Evolutionary conservation across 2,888 invertebrate species (phyloP), one percentile per base, ranked within the genome.

Genomic region (Tachina grossa): DNA sequence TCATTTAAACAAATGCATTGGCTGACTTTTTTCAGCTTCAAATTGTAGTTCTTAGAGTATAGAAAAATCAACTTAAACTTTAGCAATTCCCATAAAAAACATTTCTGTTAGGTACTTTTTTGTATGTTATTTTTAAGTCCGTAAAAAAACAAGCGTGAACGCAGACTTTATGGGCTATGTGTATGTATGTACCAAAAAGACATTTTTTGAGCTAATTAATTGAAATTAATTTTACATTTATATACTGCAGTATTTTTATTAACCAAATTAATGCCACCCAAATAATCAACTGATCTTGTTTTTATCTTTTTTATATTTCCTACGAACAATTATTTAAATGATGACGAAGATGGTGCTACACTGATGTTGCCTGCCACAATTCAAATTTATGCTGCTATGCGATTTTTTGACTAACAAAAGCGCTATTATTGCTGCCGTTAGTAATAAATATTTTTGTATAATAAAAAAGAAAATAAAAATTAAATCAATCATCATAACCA

Each of bases 241-340:
- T n/a, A n/a, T n/a, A 22, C 22, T 22, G 22, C 22, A 2, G 22
- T 22, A 22, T 22, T 22, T 22, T 22, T 66, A 59, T 74, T 74
- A 31, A 22, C 11, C 31, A 49, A 49, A 57, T 80, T 66, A 74
- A 79, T 72, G 71, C 47, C 55, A 55, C 53, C 14, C n/a, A 13
- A 61, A 16, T 11, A 55, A 3, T n/a, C 31, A 47, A 19, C 19
- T 41, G n/a, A 78, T n/a, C n/a, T n/a, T n/a, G 66, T 55, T 80
- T 49, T 80, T 57, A 49, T 63, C 5, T 31, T 6, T 65, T 47
- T 65, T 39, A 39, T 19, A 11, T 71, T 65, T 71, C 31, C 57
- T 22, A 51, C 55, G 22, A 39, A 47, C 31, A n/a, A 65, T n/a
- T 39, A 69, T 75, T 41, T 63, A 1, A 9, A 59, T 19, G 43